phyloP scores from a whole-genome alignment of 1,140 invertebrate species.

The Tetramorium parvispinum region DNA sequence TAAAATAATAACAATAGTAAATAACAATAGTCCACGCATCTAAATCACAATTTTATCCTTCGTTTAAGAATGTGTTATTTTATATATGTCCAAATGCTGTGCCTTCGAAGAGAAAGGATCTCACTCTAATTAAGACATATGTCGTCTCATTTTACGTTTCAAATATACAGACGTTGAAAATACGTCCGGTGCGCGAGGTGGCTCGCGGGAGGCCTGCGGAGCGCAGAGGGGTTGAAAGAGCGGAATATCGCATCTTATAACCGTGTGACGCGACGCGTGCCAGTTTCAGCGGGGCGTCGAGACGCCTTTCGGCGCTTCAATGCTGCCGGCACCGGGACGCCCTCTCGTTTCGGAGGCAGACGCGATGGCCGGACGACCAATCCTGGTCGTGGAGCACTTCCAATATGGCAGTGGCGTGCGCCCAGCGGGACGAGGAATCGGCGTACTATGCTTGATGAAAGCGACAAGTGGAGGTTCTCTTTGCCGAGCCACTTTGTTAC shows the following conservation, averaged over 20 bases:
- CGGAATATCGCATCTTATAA: slow-evolving; percentile 72
- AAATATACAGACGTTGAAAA: slow-evolving; percentile 8
- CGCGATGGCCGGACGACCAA: slow-evolving; percentile 79
- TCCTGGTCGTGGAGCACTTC: slow-evolving; percentile 74
- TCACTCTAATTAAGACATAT: slow-evolving; percentile 18
- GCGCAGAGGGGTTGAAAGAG: slow-evolving; percentile 42
- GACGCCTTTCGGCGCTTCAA: slow-evolving; percentile 79
- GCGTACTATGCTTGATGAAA: slow-evolving; percentile 36
- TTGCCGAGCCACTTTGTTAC: background rate
- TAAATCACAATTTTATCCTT: background rate
- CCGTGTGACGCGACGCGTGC: slow-evolving; percentile 81
- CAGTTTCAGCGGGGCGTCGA: slow-evolving; percentile 81
- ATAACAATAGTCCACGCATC: background rate
- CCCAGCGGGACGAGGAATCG: slow-evolving; percentile 59
- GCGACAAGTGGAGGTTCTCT: slow-evolving; percentile 9
- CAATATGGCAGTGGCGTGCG: slow-evolving; percentile 83
- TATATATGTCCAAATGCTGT: background rate
- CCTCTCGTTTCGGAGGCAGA: slow-evolving; percentile 75
- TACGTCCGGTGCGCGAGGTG: slow-evolving; percentile 28
- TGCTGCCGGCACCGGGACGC: slow-evolving; percentile 71
- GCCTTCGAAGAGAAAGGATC: background rate
- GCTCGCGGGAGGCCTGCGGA: slow-evolving; percentile 11
- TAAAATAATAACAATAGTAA: background rate
- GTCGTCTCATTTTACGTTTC: background rate
- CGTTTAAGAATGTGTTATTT: background rate